These are phyloP conservation scores for Xiphorhynchus erythropygius DNA, from an alignment of 2,797 vertebrate species.

Conservation along the genomic window DNA sequence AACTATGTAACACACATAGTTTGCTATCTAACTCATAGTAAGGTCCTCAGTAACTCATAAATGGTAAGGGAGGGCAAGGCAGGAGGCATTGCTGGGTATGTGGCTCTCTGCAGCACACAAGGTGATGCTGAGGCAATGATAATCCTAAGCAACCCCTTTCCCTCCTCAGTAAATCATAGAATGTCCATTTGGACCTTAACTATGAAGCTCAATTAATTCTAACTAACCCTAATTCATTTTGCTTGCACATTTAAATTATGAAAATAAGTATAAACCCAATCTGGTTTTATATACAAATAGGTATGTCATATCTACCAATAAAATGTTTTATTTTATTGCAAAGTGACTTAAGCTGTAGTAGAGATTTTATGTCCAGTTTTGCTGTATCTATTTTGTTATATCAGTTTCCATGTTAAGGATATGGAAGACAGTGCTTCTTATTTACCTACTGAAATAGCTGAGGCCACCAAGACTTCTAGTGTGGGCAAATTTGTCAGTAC, in stretches of 20 bases:
- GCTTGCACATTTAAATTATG: not conserved
- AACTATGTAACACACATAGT: not conserved
- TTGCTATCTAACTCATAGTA: not conserved
- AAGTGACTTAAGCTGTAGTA: not conserved
- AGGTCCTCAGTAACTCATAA: not conserved
- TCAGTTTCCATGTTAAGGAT: not conserved
- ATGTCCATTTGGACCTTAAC: not conserved
- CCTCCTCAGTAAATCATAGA: not conserved
- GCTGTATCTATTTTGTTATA: not conserved
- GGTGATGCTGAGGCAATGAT: not conserved
- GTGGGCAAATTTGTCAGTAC: not conserved
- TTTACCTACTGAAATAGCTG: not conserved
- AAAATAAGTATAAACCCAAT: not conserved
- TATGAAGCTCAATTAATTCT: not conserved
- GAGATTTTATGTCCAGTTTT: not conserved
- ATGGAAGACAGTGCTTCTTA: not conserved
- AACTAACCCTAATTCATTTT: not conserved
- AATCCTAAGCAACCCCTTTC: not conserved
- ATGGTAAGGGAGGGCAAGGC: not conserved
- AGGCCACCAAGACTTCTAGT: not conserved
- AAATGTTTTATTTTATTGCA: not conserved
- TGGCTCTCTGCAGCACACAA: not conserved
- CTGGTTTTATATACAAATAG: not conserved
- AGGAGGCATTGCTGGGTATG: not conserved
- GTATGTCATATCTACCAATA: not conserved